Conservation (phyloP, 2,113 vertebrate genomes). For the Otocyon megalotis region DNA sequence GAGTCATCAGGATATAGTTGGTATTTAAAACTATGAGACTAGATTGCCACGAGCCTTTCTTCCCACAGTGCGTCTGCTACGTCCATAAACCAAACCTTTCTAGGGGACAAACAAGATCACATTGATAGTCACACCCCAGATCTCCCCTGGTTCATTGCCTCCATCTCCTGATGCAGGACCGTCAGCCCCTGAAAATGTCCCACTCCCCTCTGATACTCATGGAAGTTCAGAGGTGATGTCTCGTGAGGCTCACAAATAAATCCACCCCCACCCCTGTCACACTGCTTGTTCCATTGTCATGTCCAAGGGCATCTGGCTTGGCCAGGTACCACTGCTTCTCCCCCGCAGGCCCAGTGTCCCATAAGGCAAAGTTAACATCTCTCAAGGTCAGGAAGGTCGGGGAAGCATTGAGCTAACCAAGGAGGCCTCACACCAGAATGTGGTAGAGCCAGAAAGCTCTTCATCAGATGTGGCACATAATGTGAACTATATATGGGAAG, state of each 20-base stretch:
- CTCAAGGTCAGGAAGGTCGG: not conserved
- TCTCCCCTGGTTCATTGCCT: not conserved
- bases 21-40: slow-evolving; percentile 62
- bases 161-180: not conserved
- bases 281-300: not conserved
- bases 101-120: not conserved
- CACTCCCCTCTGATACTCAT: not conserved
- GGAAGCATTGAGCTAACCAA: not conserved
- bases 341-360: not conserved
- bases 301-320: not conserved
- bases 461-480: fast-evolving
- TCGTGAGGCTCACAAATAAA: not conserved
- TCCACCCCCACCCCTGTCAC: not conserved
- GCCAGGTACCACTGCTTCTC: not conserved
- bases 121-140: not conserved
- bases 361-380: not conserved
- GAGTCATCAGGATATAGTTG: slow-evolving; percentile 52
- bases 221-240: not conserved
- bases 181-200: not conserved
- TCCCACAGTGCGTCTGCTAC: not conserved
- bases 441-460: not conserved
- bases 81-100: not conserved
- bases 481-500: not conserved
- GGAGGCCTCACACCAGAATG: not conserved
- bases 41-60: slow-evolving; percentile 36